Evolutionary conservation across 2,113 vertebrate species (phyloP).

Genomic region (Rissa tridactyla): DNA sequence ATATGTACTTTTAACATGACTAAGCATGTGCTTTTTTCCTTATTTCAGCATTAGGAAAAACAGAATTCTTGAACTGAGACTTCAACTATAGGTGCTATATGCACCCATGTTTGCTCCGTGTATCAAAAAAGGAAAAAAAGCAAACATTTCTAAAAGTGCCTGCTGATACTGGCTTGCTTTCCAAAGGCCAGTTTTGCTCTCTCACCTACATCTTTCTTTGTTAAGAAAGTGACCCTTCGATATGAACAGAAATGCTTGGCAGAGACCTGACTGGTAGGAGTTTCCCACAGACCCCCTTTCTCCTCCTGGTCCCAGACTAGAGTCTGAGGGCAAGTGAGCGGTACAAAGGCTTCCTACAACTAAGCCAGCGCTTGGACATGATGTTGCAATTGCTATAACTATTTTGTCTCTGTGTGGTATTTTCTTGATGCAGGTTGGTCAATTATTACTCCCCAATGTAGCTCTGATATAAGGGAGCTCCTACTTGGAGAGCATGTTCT

Average conservation of each 20-base stretch:
- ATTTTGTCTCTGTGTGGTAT: no score
- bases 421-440: no score
- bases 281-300: background rate
- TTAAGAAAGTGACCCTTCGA: background rate
- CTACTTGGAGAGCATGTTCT: background rate
- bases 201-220: background rate
- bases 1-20: no score
- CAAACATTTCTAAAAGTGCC: background rate
- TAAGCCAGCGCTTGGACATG: no score
- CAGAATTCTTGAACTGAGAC: background rate
- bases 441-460: no score
- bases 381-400: no score
- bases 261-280: background rate
- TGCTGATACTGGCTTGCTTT: background rate
- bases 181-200: background rate
- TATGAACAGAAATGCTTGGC: background rate
- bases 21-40: no score
- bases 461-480: background rate
- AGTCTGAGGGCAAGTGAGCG: no score
- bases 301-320: background rate
- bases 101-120: background rate
- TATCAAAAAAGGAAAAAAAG: background rate
- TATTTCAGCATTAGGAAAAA: background rate
- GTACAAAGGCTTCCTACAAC: no score
- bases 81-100: background rate